Evolutionary conservation across 1,140 invertebrate species (phyloP), one percentile per base, ranked within the genome.

Genomic region (Orussus abietinus): DNA sequence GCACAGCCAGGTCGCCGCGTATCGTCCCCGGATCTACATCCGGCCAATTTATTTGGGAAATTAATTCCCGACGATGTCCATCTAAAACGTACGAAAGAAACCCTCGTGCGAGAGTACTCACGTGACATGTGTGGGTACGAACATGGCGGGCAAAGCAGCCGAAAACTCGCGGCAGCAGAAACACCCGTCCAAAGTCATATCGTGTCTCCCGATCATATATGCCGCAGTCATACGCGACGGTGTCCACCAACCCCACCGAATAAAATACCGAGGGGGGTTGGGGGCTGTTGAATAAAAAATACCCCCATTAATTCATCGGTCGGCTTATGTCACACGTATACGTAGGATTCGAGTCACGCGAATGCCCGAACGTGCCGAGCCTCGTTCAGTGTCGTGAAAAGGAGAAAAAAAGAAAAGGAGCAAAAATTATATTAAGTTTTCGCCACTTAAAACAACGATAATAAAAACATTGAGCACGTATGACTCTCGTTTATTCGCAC

Each of bases 261-360:
- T 47, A 42, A 53, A 57, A 21, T 53, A 40, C 31, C 34, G 5
- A 12, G 11, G 25, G 25, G 19, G 19, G 33, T 13, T 4, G 29
- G 9, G 32, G 32, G 21, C 19, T 12, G 14, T 7, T 40, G 12
- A 26, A 55, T 57, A 57, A 61, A 59, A 57, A 59, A 53, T 57
- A 50, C 37, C 31, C 45, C 48, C 54, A 57, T 61, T 61, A 61
- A 59, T 61, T 61, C 57, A 46, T 55, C 18, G 34, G 12, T 19
- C 41, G 45, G 51, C 53, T 45, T 51, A 53, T 46, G 53, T 57
- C 40, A 33, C 46, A 45, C 47, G 49, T 55, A 53, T 39, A 45
- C 55, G 36, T 40, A 36, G 45, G 25, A 5, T 33, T 30, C 22
- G 22, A 30, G 57, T 59, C 57, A 58, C 55, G 55, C 55, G 53